A percentile compares a stretch with the other conserved stretches of the same genome.
These are phyloP conservation scores for Mallotus villosus DNA, from an alignment of 2,797 vertebrate genomes.

Conservation along the genomic window DNA sequence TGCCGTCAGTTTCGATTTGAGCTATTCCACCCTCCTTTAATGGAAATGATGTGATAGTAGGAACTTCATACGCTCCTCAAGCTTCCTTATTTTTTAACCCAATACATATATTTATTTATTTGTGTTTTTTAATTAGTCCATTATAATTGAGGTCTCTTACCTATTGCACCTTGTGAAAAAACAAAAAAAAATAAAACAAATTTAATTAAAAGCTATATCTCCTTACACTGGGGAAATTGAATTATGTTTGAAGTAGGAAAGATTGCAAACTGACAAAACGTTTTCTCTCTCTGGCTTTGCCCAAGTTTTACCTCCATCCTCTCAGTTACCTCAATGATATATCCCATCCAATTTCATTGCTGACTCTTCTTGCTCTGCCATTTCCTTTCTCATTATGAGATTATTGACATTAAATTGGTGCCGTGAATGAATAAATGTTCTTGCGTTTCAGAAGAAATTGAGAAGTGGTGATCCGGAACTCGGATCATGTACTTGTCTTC, in stretches of 20 bases:
- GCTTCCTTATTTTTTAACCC: conserved; percentile 37
- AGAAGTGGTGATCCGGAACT: conserved; percentile 38
- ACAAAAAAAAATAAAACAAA: conserved; percentile 74
- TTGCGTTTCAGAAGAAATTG: conserved; percentile 32
- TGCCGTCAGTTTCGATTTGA: conserved; percentile 78
- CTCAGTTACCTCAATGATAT: conserved; percentile 55
- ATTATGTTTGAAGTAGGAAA: conserved; percentile 77
- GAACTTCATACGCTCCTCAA: conserved; percentile 68
- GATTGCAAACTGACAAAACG: conserved; percentile 74
- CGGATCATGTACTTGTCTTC: neutral
- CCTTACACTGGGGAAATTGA: conserved; percentile 72
- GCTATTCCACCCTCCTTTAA: conserved; percentile 72
- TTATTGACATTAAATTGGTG: conserved; percentile 45
- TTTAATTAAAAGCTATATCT: conserved; percentile 82
- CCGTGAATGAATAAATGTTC: conserved; percentile 27
- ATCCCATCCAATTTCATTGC: conserved; percentile 45
- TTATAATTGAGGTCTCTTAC: conserved; percentile 81
- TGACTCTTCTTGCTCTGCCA: conserved; percentile 28
- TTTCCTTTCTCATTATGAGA: conserved; percentile 41
- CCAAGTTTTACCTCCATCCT: conserved; percentile 48
- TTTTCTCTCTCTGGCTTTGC: conserved; percentile 70
- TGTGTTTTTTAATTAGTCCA: conserved; percentile 77
- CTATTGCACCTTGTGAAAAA: conserved; percentile 66
- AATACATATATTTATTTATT: conserved; percentile 65
- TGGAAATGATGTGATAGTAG: conserved; percentile 72